phyloP scores from a whole-genome alignment of 2,797 vertebrate species.

The Bradypodion pumilum region DNA sequence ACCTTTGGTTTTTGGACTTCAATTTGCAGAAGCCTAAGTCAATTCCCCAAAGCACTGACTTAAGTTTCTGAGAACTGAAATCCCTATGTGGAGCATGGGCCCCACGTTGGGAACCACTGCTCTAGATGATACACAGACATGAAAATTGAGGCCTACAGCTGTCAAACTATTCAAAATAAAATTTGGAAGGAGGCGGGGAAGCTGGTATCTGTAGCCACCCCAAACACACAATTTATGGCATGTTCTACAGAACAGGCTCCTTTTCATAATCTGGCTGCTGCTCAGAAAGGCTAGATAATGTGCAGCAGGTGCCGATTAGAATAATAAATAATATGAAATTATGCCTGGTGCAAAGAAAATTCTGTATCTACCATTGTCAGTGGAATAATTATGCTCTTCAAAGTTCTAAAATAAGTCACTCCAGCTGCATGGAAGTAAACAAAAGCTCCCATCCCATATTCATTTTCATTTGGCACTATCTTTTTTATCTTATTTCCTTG shows the following conservation, averaged over 20 bases:
- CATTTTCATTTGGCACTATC: not conserved
- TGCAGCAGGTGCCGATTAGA: slow-evolving; percentile 36
- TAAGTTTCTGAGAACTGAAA: no score
- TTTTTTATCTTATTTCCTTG: not conserved
- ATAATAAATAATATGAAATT: slow-evolving; percentile 30
- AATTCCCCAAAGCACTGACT: no score
- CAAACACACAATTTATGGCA: not conserved
- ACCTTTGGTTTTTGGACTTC: no score
- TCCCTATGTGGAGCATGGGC: no score
- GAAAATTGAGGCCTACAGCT: not conserved
- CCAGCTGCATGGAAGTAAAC: not conserved
- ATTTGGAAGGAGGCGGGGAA: not conserved
- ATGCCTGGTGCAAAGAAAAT: slow-evolving; percentile 1
- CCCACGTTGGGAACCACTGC: no score
- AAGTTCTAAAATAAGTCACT: slow-evolving; percentile 18
- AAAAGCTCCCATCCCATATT: not conserved
- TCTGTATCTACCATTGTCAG: not conserved
- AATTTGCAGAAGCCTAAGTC: no score
- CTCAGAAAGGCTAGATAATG: slow-evolving; percentile 15
- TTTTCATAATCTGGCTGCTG: slow-evolving; percentile 21
- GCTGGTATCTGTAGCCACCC: not conserved
- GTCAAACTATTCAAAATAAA: not conserved
- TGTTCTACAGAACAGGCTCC: slow-evolving; percentile 5
- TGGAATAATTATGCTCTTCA: slow-evolving; percentile 18
- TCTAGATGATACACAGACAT: no score